A percentile compares a stretch with the other conserved stretches of the same genome.
phyloP scores from a whole-genome alignment of 2,888 invertebrate genomes.

The Tuta absoluta region DNA sequence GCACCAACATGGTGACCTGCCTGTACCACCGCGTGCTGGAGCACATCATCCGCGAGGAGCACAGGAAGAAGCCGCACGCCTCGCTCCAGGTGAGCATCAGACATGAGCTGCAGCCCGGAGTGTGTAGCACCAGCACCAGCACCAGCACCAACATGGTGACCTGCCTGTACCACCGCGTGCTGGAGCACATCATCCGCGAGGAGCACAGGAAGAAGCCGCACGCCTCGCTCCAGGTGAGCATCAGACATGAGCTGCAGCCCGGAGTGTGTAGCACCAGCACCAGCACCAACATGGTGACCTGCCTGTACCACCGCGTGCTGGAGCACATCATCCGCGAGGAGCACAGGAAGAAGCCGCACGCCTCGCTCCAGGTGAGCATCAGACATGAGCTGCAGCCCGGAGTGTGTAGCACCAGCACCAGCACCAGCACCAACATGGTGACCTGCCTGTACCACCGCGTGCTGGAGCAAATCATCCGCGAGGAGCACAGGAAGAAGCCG shows the following conservation, averaged over 20 bases:
- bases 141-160: not conserved
- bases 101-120: too few species aligned
- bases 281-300: slow-evolving; percentile 10
- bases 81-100: slow-evolving; percentile 84
- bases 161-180: slow-evolving; percentile 56
- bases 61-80: slow-evolving; percentile 84
- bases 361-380: slow-evolving; percentile 87
- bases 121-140: too few species aligned
- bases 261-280: too few species aligned
- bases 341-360: slow-evolving; percentile 84
- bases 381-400: too few species aligned
- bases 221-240: slow-evolving; percentile 84
- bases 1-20: slow-evolving; percentile 9
- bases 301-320: slow-evolving; percentile 77
- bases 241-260: too few species aligned
- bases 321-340: slow-evolving; percentile 93
- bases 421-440: too few species aligned
- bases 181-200: slow-evolving; percentile 91
- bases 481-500: slow-evolving; percentile 88
- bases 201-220: slow-evolving; percentile 88
- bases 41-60: slow-evolving; percentile 91
- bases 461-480: slow-evolving; percentile 90
- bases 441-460: slow-evolving; percentile 59
- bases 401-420: too few species aligned
- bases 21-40: slow-evolving; percentile 82